Base-by-base conservation (phyloP, 1,140 invertebrate genomes). In the Apis laboriosa region DNA sequence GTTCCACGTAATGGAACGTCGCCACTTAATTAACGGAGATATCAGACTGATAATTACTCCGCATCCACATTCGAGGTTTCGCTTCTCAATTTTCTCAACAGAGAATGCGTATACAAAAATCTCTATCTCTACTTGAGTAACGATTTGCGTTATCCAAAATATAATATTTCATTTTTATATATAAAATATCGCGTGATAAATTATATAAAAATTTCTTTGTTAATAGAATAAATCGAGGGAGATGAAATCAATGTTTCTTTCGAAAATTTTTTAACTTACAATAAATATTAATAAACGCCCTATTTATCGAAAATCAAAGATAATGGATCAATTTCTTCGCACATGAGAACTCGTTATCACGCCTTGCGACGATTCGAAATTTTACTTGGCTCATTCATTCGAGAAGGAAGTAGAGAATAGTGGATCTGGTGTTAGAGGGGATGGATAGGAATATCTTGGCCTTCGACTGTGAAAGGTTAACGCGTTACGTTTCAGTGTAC, bases 381-480 rank as follows among this genome's bases (percentile, higher is more conserved):
- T 55, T 72, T 19, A 19, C 9, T 55, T 3, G 70, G 24, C 64
- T 53, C 61, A 21, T 51, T 34, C 34, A n/a, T 9, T 53, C 51
- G 19, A 56, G 12, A 24, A 13, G 55, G 28, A 55, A 43, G 49
- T n/a, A n/a, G n/a, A n/a, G 60, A 79, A 79, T 64, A 80, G 55
- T 34, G 24, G 21, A 61, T 72, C 15, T 1, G 12, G 19, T 28
- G 21, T 13, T 8, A 12, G 9, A n/a, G 56, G 77, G 53, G 24
- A 28, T n/a, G 13, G 56, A 5, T 21, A 66, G 21, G 71, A 74
- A 66, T 80, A 75, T 66, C 60, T 43, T 63, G 61, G 53, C 71
- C 61, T 81, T 75, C 61, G 79, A 66, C 71, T 63, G 55, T 56
- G 43, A 81, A 81, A 67, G 79, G 72, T 81, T 66, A 76, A 81